phyloP scores from a whole-genome alignment of 2,797 vertebrate genomes.

The Halcyon leucocephala region DNA sequence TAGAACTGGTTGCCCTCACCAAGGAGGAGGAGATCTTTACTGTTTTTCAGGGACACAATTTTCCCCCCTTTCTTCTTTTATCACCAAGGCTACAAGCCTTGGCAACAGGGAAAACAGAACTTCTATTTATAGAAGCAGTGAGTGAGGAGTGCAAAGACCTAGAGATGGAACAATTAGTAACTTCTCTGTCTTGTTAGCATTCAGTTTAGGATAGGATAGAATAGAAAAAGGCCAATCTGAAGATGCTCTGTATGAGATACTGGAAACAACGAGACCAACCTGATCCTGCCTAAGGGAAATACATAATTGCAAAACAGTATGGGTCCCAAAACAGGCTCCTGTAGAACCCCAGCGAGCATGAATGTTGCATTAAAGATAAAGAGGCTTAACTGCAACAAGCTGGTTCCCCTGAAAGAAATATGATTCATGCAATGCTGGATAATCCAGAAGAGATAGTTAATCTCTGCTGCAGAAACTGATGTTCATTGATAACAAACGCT shows the following conservation, averaged over 20 bases:
- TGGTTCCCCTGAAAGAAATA: constrained; percentile 18
- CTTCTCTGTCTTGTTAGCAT: constrained; percentile 8
- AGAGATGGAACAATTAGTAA: constrained; percentile 56
- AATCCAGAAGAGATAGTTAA: constrained; percentile 31
- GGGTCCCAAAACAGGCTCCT: constrained; percentile 24
- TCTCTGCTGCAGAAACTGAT: constrained; percentile 25
- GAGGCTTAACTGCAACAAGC: constrained; percentile 21
- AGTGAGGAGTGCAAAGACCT: constrained; percentile 46
- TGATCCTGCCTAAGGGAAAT: constrained; percentile 26
- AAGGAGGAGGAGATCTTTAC: neutral
- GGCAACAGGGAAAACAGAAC: constrained; percentile 50
- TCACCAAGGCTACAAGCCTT: constrained; percentile 70
- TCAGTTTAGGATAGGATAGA: constrained; percentile 18
- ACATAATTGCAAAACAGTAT: constrained; percentile 52
- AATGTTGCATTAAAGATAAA: constrained; percentile 45
- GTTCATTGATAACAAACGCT: constrained; percentile 5
- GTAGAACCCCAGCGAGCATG: constrained; percentile 8
- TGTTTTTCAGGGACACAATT: neutral
- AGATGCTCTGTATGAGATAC: constrained; percentile 39
- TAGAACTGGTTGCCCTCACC: neutral
- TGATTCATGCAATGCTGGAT: neutral
- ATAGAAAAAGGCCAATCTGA: constrained; percentile 30
- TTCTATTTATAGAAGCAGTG: constrained; percentile 62
- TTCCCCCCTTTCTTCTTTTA: constrained; percentile 12
- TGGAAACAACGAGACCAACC: constrained; percentile 4